These are phyloP conservation scores for Poeciliopsis infans DNA, from an alignment of 2,797 vertebrate genomes.

Conservation along the genomic window DNA sequence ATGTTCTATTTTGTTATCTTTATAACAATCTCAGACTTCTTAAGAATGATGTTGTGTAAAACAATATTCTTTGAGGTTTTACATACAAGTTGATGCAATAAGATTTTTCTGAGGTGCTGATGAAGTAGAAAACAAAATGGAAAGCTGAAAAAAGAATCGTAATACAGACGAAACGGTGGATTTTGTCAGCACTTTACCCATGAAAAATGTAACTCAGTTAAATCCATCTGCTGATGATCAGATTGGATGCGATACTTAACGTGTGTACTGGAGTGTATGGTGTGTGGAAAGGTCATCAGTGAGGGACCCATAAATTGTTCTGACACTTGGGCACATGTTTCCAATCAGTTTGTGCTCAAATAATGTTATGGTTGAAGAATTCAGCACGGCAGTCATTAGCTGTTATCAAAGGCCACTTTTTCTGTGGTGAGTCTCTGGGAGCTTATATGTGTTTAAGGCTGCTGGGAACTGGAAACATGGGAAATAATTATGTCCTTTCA, in stretches of 20 bases:
- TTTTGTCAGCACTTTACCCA: neutral
- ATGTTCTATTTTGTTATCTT: neutral
- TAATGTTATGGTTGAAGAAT: constrained; percentile 71
- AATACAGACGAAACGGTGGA: neutral
- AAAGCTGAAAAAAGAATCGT: neutral
- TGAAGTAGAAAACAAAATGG: neutral
- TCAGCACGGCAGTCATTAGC: constrained; percentile 59
- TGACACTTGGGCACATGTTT: constrained; percentile 71
- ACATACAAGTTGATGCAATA: neutral
- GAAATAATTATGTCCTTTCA: constrained; percentile 61
- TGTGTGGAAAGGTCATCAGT: constrained; percentile 62
- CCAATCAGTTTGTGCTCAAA: constrained; percentile 69
- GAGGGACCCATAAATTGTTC: constrained; percentile 61
- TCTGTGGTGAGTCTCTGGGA: constrained; percentile 30
- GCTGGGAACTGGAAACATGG: constrained; percentile 46
- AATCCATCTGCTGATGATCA: constrained; percentile 39
- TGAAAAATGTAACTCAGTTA: constrained; percentile 28
- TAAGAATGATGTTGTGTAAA: neutral
- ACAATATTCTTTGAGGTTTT: neutral
- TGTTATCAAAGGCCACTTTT: constrained; percentile 64
- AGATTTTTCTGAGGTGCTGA: neutral
- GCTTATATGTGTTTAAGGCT: constrained; percentile 53
- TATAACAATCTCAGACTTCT: neutral
- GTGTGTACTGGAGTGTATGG: constrained; percentile 13
- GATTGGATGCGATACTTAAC: constrained; percentile 37